These are phyloP conservation scores for Hyles vespertilio DNA, from an alignment of 1,140 invertebrate genomes.

Conservation along the genomic window DNA sequence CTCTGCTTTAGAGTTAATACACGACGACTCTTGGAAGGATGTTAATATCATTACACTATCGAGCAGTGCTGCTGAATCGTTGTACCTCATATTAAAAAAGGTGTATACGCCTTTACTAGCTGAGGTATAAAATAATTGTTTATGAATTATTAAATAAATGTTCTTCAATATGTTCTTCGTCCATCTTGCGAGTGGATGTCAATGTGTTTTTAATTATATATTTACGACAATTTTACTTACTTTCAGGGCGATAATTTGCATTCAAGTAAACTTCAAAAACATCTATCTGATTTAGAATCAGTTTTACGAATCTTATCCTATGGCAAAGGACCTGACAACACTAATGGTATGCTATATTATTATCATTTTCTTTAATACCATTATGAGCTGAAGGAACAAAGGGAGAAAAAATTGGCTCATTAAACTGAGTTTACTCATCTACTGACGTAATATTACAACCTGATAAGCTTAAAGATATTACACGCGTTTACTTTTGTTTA, in stretches of 20 bases:
- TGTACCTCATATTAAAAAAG: constrained; percentile 58
- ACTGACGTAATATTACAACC: too few relatives aligned
- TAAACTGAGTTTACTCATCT: too few relatives aligned
- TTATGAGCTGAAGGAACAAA: too few relatives aligned
- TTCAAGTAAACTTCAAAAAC: constrained; percentile 56
- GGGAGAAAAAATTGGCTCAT: too few relatives aligned
- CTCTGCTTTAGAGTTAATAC: constrained; percentile 27
- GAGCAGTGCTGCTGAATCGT: constrained; percentile 43
- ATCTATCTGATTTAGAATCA: constrained; percentile 52
- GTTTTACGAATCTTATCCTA: constrained; percentile 52
- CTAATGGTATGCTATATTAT: constrained; percentile 37
- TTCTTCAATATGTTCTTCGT: too few relatives aligned
- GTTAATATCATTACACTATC: constrained; percentile 54
- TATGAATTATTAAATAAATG: too few relatives aligned
- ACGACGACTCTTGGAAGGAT: constrained; percentile 38
- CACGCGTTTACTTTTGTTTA: too few relatives aligned
- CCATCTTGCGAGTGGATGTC: too few relatives aligned
- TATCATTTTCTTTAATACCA: neutral
- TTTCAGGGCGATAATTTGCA: constrained; percentile 51
- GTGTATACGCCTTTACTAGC: constrained; percentile 52
- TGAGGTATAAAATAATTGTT: constrained; percentile 26
- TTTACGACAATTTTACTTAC: constrained; percentile 3
- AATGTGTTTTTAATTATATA: too few relatives aligned
- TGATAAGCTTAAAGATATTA: too few relatives aligned
- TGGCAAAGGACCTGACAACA: constrained; percentile 43